Conservation (phyloP, 2,113 vertebrate genomes). For the Arenaria interpres region DNA sequence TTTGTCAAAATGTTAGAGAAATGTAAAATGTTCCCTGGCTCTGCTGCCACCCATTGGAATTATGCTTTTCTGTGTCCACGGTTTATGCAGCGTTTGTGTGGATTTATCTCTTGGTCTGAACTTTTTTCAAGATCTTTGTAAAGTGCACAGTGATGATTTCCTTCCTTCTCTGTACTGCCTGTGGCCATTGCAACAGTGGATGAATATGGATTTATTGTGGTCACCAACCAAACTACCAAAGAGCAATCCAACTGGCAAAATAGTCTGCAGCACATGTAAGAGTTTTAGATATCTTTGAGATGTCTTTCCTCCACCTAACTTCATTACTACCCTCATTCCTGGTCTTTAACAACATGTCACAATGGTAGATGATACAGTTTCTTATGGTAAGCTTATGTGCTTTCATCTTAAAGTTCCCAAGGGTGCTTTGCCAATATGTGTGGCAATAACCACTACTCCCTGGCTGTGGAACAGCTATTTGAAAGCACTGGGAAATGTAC, state of each 20-base stretch:
- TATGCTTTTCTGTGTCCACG: not conserved
- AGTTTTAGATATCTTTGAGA: not conserved
- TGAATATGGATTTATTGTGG: not conserved
- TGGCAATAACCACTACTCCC: not conserved
- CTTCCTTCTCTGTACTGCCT: not conserved
- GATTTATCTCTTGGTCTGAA: not conserved
- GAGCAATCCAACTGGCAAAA: not conserved
- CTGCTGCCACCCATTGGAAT: conserved; percentile 43
- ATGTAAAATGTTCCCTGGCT: conserved; percentile 11
- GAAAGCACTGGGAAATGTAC: not conserved
- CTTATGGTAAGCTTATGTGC: not conserved
- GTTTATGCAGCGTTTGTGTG: not conserved
- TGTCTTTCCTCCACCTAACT: not conserved
- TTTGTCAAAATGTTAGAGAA: not conserved
- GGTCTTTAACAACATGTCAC: not conserved
- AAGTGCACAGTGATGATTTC: not conserved
- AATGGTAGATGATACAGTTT: not conserved
- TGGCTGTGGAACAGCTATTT: not conserved
- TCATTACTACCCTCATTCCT: not conserved
- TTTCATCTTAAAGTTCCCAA: conserved; percentile 13
- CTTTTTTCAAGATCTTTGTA: not conserved
- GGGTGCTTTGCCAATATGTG: not conserved
- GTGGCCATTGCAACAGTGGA: not conserved
- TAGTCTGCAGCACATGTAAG: not conserved
- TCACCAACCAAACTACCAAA: not conserved